A percentile compares a stretch with the other conserved stretches of the same genome.
These are phyloP conservation scores for Mungos mungo DNA, from an alignment of 2,113 vertebrate species.

Conservation along the genomic window DNA sequence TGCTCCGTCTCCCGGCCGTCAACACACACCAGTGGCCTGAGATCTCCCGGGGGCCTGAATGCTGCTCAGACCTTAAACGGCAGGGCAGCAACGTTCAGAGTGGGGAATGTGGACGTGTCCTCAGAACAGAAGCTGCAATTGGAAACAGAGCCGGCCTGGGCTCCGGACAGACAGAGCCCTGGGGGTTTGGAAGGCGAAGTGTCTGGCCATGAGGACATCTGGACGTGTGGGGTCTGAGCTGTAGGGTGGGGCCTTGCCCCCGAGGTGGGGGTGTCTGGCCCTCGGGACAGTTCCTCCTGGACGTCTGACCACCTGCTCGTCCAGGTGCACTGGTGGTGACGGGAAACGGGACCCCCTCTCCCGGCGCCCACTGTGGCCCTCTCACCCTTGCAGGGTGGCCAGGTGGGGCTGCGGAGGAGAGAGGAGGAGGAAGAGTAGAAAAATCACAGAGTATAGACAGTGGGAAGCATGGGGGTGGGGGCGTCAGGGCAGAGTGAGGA, in stretches of 20 bases:
- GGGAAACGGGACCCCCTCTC: neutral
- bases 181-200: neutral
- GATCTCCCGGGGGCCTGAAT: accelerated
- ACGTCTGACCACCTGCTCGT: neutral
- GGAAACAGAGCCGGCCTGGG: neutral
- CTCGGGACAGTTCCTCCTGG: neutral
- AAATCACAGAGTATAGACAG: neutral
- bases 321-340: neutral
- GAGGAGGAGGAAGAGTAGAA: neutral
- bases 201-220: neutral
- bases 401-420: neutral
- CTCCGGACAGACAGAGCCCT: neutral
- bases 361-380: neutral
- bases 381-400: neutral
- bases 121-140: too few species aligned
- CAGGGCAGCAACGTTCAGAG: neutral
- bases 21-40: neutral
- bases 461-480: neutral
- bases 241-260: accelerated
- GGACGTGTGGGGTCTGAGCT: accelerated
- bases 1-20: accelerated
- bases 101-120: accelerated
- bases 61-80: accelerated
- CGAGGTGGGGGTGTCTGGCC: neutral
- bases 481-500: neutral